Percentiles rank a stretch among this genome's conserved stretches.
Evolutionary conservation across 2,797 vertebrate genomes (phyloP).

Genomic region (Echiichthys vipera): DNA sequence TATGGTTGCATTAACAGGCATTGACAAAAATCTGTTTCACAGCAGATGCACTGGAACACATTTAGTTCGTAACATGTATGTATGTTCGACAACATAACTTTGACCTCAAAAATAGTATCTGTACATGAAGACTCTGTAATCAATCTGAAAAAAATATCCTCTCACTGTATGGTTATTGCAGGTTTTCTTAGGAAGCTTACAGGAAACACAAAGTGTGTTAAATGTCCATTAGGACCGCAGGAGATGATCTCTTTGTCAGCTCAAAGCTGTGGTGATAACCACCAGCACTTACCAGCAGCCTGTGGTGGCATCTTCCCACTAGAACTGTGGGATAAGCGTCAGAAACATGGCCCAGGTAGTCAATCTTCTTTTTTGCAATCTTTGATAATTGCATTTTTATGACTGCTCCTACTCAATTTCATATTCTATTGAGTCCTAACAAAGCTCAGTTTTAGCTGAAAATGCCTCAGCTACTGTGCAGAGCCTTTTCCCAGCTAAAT

Average conservation of each 20-base stretch:
- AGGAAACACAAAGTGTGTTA: slow-evolving; percentile 54
- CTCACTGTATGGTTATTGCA: not conserved
- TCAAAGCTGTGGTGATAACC: slow-evolving; percentile 41
- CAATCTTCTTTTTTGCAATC: not conserved
- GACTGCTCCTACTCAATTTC: not conserved
- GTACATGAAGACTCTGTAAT: not conserved
- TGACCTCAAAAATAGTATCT: not conserved
- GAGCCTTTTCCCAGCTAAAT: not conserved
- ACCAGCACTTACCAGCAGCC: slow-evolving; percentile 58
- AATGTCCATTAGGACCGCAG: slow-evolving; percentile 57
- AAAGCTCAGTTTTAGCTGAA: not conserved
- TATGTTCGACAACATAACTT: no score
- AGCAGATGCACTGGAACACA: no score
- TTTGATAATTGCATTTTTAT: slow-evolving; percentile 42
- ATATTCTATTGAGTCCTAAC: slow-evolving; percentile 1
- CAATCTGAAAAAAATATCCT: not conserved
- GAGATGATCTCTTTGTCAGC: slow-evolving; percentile 25
- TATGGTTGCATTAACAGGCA: not conserved
- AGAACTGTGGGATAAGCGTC: slow-evolving; percentile 11
- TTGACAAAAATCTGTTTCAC: slow-evolving; percentile 1
- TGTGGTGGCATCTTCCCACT: slow-evolving; percentile 27
- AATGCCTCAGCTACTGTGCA: not conserved
- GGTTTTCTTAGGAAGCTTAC: slow-evolving; percentile 31
- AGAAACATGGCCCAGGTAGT: slow-evolving; percentile 4
- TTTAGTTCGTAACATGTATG: no score